A percentile compares a stretch with the other conserved stretches of the same genome.
These are phyloP conservation scores for Monodelphis domestica DNA, from an alignment of 2,797 vertebrate species.

Conservation along the genomic window DNA sequence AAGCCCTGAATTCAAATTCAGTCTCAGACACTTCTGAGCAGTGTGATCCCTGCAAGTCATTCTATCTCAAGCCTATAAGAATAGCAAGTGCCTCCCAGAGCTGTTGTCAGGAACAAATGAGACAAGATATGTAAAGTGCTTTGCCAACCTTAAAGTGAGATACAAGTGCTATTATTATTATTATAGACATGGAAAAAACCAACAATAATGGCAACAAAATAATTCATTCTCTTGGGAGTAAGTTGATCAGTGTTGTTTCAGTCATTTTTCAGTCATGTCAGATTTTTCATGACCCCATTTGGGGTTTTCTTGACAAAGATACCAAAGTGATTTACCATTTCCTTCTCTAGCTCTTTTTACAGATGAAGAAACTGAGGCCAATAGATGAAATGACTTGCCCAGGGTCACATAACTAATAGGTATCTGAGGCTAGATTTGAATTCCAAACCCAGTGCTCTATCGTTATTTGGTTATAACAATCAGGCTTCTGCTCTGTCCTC, in stretches of 20 bases:
- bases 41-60: not conserved
- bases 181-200: no score
- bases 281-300: no score
- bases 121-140: not conserved
- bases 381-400: no score
- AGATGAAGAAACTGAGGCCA: no score
- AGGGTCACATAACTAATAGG: no score
- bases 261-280: no score
- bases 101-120: not conserved
- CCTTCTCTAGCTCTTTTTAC: no score
- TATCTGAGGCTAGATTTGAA: no score
- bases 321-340: no score
- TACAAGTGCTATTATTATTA: not conserved
- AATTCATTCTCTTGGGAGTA: slow-evolving; percentile 5
- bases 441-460: no score
- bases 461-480: not conserved
- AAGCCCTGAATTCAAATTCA: not conserved
- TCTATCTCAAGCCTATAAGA: not conserved
- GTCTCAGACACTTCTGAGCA: not conserved
- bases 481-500: not conserved
- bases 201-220: not conserved
- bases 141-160: not conserved
- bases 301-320: no score
- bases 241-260: no score
- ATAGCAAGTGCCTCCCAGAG: not conserved